Percentiles rank a stretch among this genome's conserved stretches.
phyloP scores from a whole-genome alignment of 30 jellyfish, hydroid and myxozoan species.

The Aurelia sp. region DNA sequence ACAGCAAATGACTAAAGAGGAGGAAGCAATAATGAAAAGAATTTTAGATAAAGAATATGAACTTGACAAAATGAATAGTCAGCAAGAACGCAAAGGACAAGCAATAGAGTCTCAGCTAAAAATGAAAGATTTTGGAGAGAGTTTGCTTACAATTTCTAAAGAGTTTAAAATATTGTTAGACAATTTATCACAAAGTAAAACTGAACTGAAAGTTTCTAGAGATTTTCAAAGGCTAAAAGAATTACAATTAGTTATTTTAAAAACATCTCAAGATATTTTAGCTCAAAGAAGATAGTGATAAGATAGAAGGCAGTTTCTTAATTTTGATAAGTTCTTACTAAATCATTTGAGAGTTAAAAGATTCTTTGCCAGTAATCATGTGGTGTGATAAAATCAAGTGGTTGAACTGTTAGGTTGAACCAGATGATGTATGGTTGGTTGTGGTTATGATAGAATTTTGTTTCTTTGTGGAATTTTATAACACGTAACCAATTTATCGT shows the following conservation, averaged over 20 bases:
- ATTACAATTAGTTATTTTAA: conserved; percentile 30
- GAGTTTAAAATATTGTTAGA: conserved; percentile 34
- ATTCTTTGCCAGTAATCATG: too few species aligned
- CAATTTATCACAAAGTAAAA: background rate
- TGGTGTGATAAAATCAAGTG: too few species aligned
- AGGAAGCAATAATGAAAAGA: conserved; percentile 9
- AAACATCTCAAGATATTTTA: conserved; percentile 36
- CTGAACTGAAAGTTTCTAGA: background rate
- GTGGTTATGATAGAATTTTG: too few species aligned
- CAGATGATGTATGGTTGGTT: too few species aligned
- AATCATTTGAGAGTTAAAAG: too few species aligned
- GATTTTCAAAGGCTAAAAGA: conserved; percentile 26
- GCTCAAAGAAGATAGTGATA: background rate
- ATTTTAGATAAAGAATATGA: background rate
- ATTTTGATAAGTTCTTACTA: too few species aligned
- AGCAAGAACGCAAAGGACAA: background rate
- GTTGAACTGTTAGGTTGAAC: too few species aligned
- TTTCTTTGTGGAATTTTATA: too few species aligned
- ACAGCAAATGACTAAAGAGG: conserved; percentile 42
- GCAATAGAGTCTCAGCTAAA: background rate
- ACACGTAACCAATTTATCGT: too few species aligned
- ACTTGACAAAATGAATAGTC: background rate
- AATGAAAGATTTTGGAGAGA: conserved; percentile 14
- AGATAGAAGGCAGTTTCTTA: too few species aligned
- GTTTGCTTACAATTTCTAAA: conserved; percentile 23